A percentile compares a stretch with the other conserved stretches of the same genome.
These are phyloP conservation scores for Bryconaethiops microstoma DNA, from an alignment of 2,797 vertebrate genomes.

Conservation along the genomic window DNA sequence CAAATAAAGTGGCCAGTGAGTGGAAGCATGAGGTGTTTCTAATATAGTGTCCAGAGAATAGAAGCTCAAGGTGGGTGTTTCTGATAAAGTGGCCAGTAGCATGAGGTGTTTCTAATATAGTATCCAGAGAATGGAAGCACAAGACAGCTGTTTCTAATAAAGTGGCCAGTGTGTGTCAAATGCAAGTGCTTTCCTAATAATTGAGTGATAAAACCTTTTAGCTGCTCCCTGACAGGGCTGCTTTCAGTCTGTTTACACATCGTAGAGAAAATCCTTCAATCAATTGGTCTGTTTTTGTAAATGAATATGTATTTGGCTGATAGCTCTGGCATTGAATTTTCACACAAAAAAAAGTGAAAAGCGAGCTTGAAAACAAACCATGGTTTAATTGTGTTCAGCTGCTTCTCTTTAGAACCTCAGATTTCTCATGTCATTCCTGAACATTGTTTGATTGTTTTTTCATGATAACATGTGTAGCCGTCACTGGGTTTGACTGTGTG, in stretches of 20 bases:
- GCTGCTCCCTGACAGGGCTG: background rate
- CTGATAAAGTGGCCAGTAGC: too few relatives aligned
- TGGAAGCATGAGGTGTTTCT: background rate
- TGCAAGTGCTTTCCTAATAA: background rate
- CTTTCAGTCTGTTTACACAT: slow-evolving; percentile 24
- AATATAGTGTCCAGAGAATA: background rate
- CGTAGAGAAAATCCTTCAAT: slow-evolving; percentile 1
- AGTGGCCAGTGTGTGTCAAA: background rate
- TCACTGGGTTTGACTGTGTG: background rate
- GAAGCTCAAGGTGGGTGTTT: too few relatives aligned
- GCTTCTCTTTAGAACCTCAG: slow-evolving; percentile 23
- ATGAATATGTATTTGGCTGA: slow-evolving; percentile 10
- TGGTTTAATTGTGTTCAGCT: slow-evolving; percentile 48
- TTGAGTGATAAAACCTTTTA: background rate
- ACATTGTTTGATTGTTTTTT: slow-evolving; percentile 14
- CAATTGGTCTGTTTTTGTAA: slow-evolving; percentile 28
- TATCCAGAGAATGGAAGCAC: background rate
- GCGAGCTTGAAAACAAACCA: background rate
- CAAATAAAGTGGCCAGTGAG: too few relatives aligned
- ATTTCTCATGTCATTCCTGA: slow-evolving; percentile 7
- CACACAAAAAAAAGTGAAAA: slow-evolving; percentile 7
- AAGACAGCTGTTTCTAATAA: background rate
- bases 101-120: too few relatives aligned
- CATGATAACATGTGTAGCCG: slow-evolving; percentile 15
- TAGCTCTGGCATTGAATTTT: background rate